Conservation (phyloP, 2,888 invertebrate species). For the Acanthosepion lycidas region DNA sequence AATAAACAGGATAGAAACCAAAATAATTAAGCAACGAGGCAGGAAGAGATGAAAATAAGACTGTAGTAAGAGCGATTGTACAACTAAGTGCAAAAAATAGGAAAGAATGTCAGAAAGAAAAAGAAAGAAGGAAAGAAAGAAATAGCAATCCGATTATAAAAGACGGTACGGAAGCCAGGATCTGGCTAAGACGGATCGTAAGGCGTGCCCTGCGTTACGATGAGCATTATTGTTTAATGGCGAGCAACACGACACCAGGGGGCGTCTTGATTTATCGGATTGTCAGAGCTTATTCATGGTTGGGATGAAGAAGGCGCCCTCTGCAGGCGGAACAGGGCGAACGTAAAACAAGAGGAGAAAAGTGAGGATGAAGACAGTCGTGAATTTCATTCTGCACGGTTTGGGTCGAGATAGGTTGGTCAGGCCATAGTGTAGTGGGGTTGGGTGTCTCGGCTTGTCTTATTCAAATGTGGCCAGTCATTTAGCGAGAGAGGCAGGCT, state of each 20-base stretch:
- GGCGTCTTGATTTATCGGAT: background rate
- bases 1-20: no score
- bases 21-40: no score
- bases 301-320: background rate
- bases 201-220: background rate
- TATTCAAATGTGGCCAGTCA: background rate
- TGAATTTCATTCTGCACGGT: background rate
- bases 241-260: background rate
- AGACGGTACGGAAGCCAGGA: background rate
- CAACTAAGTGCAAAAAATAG: no score
- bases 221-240: background rate
- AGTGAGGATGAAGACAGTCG: background rate
- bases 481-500: background rate
- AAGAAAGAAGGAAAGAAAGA: background rate
- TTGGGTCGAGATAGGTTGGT: background rate
- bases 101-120: background rate
- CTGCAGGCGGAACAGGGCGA: background rate
- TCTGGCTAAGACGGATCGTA: background rate
- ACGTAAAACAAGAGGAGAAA: background rate
- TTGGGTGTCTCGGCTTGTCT: background rate
- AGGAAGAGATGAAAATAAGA: no score
- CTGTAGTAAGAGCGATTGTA: no score
- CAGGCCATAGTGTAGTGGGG: background rate
- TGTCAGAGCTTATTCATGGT: conserved; percentile 7
- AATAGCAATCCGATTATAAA: background rate